These are phyloP conservation scores for Oryctolagus cuniculus DNA, from an alignment of 2,113 vertebrate species.

Conservation along the genomic window DNA sequence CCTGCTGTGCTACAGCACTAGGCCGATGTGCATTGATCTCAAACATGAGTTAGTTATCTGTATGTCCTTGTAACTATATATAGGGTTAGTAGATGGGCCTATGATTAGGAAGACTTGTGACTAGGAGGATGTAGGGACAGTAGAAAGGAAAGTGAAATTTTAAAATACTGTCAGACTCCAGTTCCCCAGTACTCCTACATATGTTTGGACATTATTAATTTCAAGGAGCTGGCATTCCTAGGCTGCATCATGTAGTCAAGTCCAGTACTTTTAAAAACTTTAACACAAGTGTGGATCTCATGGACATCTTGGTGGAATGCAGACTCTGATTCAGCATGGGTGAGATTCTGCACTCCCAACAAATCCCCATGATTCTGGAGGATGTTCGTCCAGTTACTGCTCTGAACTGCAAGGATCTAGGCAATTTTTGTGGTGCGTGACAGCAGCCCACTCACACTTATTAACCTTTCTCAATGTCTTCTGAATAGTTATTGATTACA, in stretches of 20 bases:
- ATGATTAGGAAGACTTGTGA: neutral
- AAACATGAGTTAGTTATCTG: neutral
- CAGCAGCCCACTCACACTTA: neutral
- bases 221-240: neutral
- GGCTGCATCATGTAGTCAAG: neutral
- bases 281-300: neutral
- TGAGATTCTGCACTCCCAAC: neutral
- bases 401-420: neutral
- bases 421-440: neutral
- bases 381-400: neutral
- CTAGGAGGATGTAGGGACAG: neutral
- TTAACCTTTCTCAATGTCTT: neutral
- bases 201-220: neutral
- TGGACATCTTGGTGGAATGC: neutral
- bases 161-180: neutral
- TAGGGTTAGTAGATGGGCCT: neutral
- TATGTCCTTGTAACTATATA: neutral
- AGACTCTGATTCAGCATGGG: neutral
- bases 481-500: neutral
- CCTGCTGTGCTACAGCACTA: no score
- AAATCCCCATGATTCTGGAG: neutral
- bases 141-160: neutral
- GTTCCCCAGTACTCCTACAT: neutral
- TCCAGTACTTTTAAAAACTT: neutral
- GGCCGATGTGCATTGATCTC: neutral